A percentile compares a stretch with the other conserved stretches of the same genome.
Evolutionary conservation across 2,888 invertebrate species (phyloP).

Genomic region (Drosophila crucigera): DNA sequence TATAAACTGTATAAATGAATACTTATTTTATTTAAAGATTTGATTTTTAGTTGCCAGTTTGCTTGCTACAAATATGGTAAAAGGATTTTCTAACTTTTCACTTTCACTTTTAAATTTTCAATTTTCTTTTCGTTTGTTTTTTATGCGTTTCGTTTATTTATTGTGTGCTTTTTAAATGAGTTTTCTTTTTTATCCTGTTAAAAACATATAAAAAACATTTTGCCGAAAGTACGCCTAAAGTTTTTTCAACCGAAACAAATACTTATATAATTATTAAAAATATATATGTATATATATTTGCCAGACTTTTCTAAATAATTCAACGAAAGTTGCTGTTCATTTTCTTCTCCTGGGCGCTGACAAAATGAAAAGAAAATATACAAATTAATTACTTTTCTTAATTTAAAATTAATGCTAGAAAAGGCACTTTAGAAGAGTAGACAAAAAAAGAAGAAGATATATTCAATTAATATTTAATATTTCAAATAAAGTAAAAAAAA

Average conservation of each 20-base stretch:
- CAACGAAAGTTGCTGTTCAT: constrained; percentile 60
- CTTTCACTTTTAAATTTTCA: constrained; percentile 7
- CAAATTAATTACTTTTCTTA: constrained; percentile 19
- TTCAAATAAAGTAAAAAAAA: constrained; percentile 19
- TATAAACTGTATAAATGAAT: constrained; percentile 57
- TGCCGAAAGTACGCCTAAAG: constrained; percentile 81
- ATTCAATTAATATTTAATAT: neutral
- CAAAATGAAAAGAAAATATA: constrained; percentile 6
- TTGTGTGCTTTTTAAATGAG: constrained; percentile 69
- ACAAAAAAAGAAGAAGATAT: neutral
- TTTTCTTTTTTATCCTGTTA: constrained; percentile 2
- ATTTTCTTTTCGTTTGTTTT: constrained; percentile 34
- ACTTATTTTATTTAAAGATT: constrained; percentile 43
- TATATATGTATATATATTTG: constrained; percentile 41
- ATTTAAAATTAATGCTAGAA: constrained; percentile 64
- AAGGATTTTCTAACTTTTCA: constrained; percentile 51
- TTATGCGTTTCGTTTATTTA: constrained; percentile 45
- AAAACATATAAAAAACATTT: constrained; percentile 62
- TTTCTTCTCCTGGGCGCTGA: constrained; percentile 9
- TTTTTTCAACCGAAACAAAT: constrained; percentile 54
- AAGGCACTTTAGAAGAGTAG: constrained; percentile 72
- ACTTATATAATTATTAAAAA: constrained; percentile 57
- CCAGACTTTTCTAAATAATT: constrained; percentile 61
- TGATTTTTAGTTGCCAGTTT: constrained; percentile 47
- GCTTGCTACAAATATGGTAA: constrained; percentile 37